phyloP scores from a whole-genome alignment of 2,797 vertebrate species.

The Sarcoramphus papa region DNA sequence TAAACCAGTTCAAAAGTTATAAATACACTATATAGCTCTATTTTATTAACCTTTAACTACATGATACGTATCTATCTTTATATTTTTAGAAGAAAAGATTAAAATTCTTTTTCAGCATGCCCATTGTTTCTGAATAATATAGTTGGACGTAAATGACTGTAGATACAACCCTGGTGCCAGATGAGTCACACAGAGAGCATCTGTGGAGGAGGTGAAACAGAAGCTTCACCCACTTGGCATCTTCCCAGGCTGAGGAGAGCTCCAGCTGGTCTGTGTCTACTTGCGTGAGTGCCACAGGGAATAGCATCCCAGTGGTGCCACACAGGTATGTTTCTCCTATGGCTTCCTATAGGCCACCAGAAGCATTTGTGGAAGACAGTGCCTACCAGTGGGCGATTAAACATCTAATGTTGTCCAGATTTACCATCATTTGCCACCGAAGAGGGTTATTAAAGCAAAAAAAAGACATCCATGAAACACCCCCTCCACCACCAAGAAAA shows the following conservation, averaged over 20 bases:
- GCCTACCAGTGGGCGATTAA: not conserved
- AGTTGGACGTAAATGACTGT: not conserved
- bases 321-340: not conserved
- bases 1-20: not conserved
- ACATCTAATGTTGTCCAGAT: not conserved
- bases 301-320: not conserved
- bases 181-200: not conserved
- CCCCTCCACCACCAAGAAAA: rapidly evolving
- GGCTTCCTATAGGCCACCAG: not conserved
- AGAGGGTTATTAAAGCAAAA: not conserved
- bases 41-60: not conserved
- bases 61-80: not conserved
- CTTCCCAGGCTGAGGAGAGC: not conserved
- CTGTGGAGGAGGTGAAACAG: not conserved
- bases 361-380: not conserved
- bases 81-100: not conserved
- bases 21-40: not conserved
- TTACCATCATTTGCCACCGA: not conserved
- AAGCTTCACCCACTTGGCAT: not conserved
- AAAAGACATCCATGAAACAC: not conserved
- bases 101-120: not conserved
- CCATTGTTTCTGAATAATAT: not conserved
- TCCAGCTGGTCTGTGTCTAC: not conserved
- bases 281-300: not conserved
- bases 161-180: not conserved